A percentile compares a stretch with the other conserved stretches of the same genome.
These are phyloP conservation scores for Lacerta agilis DNA, from an alignment of 2,797 vertebrate species.

Conservation along the genomic window DNA sequence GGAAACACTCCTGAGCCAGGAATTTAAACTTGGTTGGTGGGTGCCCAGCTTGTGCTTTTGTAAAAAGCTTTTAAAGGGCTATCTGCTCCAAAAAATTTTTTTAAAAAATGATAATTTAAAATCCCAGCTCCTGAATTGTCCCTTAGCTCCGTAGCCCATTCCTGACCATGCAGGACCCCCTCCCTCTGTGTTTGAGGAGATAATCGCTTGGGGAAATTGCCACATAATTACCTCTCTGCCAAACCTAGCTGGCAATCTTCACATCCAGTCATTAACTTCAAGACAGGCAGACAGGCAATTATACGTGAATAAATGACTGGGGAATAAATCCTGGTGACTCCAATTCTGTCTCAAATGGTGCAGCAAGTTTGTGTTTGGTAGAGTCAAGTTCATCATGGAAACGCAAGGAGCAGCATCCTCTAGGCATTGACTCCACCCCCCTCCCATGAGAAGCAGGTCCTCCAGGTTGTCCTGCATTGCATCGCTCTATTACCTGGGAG, in stretches of 20 bases:
- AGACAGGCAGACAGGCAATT: constrained; percentile 77
- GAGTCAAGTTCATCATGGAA: neutral
- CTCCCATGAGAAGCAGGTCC: neutral
- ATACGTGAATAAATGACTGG: constrained; percentile 74
- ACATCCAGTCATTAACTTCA: constrained; percentile 73
- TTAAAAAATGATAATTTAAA: constrained; percentile 63
- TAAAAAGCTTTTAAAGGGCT: constrained; percentile 66
- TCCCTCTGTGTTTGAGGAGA: constrained; percentile 68
- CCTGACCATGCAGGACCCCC: constrained; percentile 61
- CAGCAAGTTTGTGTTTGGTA: neutral
- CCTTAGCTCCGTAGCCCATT: constrained; percentile 63
- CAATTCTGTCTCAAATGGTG: constrained; percentile 19
- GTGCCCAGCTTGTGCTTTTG: too few species aligned
- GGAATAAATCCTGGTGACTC: constrained; percentile 66
- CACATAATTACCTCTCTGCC: constrained; percentile 73
- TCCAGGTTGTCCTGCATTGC: neutral
- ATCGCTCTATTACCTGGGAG: too few species aligned
- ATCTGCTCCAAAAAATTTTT: constrained; percentile 62
- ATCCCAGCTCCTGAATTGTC: constrained; percentile 68
- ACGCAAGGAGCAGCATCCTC: neutral
- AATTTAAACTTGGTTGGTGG: too few species aligned
- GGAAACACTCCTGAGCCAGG: too few species aligned
- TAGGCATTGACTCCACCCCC: neutral
- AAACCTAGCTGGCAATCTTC: constrained; percentile 74
- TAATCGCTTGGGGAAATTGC: constrained; percentile 67